These are phyloP conservation scores for Battus philenor DNA, from an alignment of 1,140 invertebrate species.

Conservation along the genomic window DNA sequence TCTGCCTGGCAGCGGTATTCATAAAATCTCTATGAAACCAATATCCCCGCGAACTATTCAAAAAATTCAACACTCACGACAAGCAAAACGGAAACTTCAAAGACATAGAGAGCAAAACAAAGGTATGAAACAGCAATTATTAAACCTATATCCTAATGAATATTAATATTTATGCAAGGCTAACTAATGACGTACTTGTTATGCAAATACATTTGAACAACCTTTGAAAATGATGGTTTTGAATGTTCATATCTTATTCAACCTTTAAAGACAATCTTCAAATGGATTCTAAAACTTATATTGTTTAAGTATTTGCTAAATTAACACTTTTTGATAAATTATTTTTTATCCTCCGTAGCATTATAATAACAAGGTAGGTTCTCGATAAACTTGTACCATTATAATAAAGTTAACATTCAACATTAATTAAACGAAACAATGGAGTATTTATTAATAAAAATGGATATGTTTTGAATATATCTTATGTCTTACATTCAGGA, in stretches of 20 bases:
- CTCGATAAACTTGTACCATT: too few relatives aligned
- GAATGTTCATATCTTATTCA: constrained; percentile 6
- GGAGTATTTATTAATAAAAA: too few relatives aligned
- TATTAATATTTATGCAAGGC: constrained; percentile 3
- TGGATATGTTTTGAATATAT: too few relatives aligned
- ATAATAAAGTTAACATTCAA: too few relatives aligned
- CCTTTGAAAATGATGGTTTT: constrained; percentile 5
- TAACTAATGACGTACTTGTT: constrained; percentile 2
- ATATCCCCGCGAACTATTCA: constrained; percentile 38
- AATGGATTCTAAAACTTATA: too few relatives aligned
- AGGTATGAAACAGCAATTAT: constrained; percentile 25
- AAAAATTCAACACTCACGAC: constrained; percentile 27
- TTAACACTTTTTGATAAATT: too few relatives aligned
- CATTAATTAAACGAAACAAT: too few relatives aligned
- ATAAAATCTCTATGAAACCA: constrained; percentile 50
- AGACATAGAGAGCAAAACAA: constrained; percentile 31
- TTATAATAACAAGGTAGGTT: too few relatives aligned
- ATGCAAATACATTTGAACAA: constrained; percentile 12
- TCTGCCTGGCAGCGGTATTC: constrained; percentile 58
- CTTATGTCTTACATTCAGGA: constrained; percentile 26
- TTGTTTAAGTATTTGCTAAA: too few relatives aligned
- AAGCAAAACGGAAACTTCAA: constrained; percentile 5
- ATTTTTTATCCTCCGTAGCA: too few relatives aligned
- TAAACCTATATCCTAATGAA: constrained; percentile 7
- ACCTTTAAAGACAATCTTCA: constrained; percentile 3